A percentile compares a stretch with the other conserved stretches of the same genome.
Conservation (phyloP, 2,888 invertebrate species). For the Drosophila dives region DNA sequence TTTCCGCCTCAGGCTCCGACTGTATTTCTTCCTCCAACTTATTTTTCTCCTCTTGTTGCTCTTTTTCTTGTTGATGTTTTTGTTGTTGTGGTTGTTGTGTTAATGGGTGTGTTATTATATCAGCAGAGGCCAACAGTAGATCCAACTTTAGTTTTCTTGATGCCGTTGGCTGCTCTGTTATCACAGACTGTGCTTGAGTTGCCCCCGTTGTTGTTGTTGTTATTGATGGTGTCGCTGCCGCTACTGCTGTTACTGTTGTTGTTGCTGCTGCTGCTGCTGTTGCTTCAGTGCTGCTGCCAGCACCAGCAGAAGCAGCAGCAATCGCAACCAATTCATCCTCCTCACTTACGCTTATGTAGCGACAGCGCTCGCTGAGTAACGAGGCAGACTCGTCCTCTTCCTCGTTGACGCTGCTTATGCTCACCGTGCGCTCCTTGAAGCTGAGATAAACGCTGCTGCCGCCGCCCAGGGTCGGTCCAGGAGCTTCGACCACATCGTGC, state of each 20-base stretch:
- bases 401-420: conserved; percentile 81
- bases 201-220: conserved; percentile 45
- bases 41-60: conserved; percentile 12
- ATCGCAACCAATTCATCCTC: conserved; percentile 81
- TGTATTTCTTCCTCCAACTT: conserved; percentile 11
- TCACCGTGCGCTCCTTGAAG: conserved; percentile 81
- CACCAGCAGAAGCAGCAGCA: conserved; percentile 18
- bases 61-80: conserved; percentile 30
- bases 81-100: conserved; percentile 55
- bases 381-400: conserved; percentile 83
- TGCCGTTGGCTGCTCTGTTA: conserved; percentile 85
- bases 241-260: conserved; percentile 13
- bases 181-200: conserved; percentile 83
- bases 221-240: conserved; percentile 11
- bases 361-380: conserved; percentile 79
- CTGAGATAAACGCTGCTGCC: conserved; percentile 57
- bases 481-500: conserved; percentile 48
- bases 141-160: conserved; percentile 81
- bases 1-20: conserved; percentile 41
- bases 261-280: conserved; percentile 19
- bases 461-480: conserved; percentile 21
- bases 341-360: conserved; percentile 83
- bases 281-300: conserved; percentile 23
- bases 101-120: conserved; percentile 67
- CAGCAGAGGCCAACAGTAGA: conserved; percentile 81